Base-by-base conservation (phyloP, 1,140 invertebrate species). In the Dryas iulia region DNA sequence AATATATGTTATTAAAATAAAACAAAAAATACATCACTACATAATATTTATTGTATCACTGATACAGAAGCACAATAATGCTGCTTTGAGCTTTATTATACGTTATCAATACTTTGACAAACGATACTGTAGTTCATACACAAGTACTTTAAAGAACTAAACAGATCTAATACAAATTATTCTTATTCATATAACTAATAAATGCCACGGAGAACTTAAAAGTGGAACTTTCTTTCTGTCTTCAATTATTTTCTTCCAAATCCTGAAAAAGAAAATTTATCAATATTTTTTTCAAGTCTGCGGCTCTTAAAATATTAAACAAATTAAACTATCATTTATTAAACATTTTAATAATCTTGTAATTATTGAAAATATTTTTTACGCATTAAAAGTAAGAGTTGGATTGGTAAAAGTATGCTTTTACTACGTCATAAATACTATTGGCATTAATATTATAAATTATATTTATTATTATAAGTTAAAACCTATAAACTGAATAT, bases 41-140 rank as follows among this genome's bases (percentile, higher is more conserved):
- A 47, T 31, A 33, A 25, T 64, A 57, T 64, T 64, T 64, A 64
- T 64, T 57, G 62, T 57, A 64, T 64, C 62, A 64, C 21, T 33
- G 62, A 64, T 64, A 64, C 62, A 66, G n/a, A 59, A 66, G 57
- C 56, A 66, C 64, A 66, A 66, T 66, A 59, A 66, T 59, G 64
- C 57, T 62, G 25, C 24, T 18, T 18, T 62, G 28, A 53, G 18
- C 5, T 33, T 35, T 31, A 62, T 18, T 28, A n/a, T 47, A 62
- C n/a, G 18, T 30, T 39, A 62, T 62, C 14, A 47, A 53, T 62
- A 62, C 35, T 21, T 62, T 31, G 3, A 33, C 21, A 30, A 53
- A 24, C 35, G 6, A 53, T 62, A 62, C 28, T 33, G 18, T 35
- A 25, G 33, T 21, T 30, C 21, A 35, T 24, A 7, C 18, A n/a